Percentiles rank a stretch among this genome's conserved stretches.
These are phyloP conservation scores for Polymixis lichenea DNA, from an alignment of 2,888 invertebrate species.

Conservation along the genomic window DNA sequence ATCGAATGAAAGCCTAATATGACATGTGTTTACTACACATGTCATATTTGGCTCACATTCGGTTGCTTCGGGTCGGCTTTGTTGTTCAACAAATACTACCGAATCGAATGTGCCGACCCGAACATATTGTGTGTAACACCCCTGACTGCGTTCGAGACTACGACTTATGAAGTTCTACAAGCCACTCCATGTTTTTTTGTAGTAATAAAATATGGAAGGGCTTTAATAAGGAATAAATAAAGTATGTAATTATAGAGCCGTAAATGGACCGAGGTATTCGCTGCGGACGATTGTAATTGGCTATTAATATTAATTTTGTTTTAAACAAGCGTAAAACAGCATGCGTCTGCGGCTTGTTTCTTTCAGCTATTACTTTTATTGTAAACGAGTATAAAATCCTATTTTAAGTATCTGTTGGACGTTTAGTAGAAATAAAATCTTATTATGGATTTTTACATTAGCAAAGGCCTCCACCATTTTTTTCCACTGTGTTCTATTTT, in stretches of 20 bases:
- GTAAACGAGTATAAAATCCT: background rate
- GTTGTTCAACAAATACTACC: background rate
- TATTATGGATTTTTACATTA: background rate
- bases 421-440: conserved; percentile 3
- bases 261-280: conserved; percentile 49
- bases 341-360: conserved; percentile 4
- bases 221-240: conserved; percentile 40
- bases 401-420: conserved; percentile 1
- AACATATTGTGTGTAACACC: background rate
- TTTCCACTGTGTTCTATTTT: too few species aligned
- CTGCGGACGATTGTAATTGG: conserved; percentile 32
- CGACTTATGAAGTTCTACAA: conserved; percentile 20
- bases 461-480: too few species aligned
- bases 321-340: conserved; percentile 29
- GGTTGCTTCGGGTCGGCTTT: background rate
- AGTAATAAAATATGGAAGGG: conserved; percentile 29
- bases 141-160: conserved; percentile 16
- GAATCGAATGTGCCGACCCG: background rate
- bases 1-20: background rate
- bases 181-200: conserved; percentile 10
- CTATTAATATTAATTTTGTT: conserved; percentile 50
- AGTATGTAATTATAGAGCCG: conserved; percentile 39
- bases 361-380: conserved; percentile 29
- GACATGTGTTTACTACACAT: background rate
- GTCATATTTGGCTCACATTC: too few species aligned